A percentile compares a stretch with the other conserved stretches of the same genome.
Conservation (phyloP, 2,113 vertebrate genomes). For the Ptychochromis oligacanthus region DNA sequence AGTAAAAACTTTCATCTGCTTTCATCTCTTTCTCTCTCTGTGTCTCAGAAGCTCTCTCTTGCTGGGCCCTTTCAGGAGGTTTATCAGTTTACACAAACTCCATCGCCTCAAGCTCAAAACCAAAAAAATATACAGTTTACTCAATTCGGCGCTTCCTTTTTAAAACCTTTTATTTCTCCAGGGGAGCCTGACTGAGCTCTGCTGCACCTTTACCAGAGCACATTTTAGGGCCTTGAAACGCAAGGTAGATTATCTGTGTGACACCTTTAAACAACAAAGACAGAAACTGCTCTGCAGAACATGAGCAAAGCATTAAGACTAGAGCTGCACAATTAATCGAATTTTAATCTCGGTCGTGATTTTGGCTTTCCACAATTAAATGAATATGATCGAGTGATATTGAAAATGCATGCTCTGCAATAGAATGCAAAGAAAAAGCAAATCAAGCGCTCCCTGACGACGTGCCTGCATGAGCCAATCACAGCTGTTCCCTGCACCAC, state of each 20-base stretch:
- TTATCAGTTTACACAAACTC: conserved; percentile 38
- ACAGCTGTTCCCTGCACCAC: background rate
- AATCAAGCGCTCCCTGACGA: background rate
- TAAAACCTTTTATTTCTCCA: conserved; percentile 10
- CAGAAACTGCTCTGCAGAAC: no score
- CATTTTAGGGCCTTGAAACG: background rate
- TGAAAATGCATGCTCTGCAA: no score
- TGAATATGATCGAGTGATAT: no score
- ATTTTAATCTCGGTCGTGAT: background rate
- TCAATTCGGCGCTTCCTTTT: background rate
- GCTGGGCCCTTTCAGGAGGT: background rate
- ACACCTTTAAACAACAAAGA: background rate
- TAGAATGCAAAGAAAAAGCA: background rate
- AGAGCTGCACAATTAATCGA: fast-evolving
- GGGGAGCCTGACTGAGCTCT: background rate
- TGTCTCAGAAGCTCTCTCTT: background rate
- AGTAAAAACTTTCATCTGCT: background rate
- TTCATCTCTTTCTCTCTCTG: background rate
- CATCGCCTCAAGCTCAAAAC: background rate
- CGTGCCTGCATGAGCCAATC: background rate
- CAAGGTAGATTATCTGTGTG: background rate
- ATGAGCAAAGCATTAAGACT: background rate
- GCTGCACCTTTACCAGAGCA: background rate
- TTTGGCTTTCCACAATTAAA: background rate
- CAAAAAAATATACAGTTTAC: background rate